Conservation (phyloP, 2,797 vertebrate genomes). For the Myotis planiceps region DNA sequence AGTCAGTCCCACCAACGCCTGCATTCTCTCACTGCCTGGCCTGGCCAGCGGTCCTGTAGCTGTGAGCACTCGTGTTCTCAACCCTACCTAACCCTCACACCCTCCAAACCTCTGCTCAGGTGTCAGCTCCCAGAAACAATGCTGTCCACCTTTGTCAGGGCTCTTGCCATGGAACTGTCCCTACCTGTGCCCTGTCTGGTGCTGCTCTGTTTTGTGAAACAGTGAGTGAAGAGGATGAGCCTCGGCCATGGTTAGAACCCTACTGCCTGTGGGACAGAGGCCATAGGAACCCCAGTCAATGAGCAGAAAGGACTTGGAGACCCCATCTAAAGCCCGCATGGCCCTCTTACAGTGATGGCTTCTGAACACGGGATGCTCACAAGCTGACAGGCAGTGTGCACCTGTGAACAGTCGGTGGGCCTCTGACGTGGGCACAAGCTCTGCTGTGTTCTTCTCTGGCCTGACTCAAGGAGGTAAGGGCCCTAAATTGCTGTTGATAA, state of each 20-base stretch:
- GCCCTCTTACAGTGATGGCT: accelerated
- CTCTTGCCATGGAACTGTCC: accelerated
- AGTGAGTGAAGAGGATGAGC: accelerated
- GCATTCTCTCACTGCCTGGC: neutral
- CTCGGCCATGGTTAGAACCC: accelerated
- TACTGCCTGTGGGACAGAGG: too few relatives aligned
- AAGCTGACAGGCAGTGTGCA: accelerated
- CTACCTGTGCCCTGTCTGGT: accelerated
- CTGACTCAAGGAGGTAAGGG: accelerated
- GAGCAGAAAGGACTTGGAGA: neutral
- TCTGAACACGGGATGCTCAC: accelerated
- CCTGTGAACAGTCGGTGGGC: neutral
- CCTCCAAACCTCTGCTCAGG: neutral
- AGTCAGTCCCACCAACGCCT: accelerated
- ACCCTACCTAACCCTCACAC: too few relatives aligned
- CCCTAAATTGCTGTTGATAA: accelerated
- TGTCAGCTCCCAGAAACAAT: accelerated
- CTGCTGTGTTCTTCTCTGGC: accelerated
- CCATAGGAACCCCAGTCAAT: neutral
- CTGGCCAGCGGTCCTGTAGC: neutral
- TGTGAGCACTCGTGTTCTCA: too few relatives aligned
- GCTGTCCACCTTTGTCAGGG: too few relatives aligned
- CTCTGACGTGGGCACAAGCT: accelerated
- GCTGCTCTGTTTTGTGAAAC: too few relatives aligned
- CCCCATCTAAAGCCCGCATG: accelerated